phyloP scores from a whole-genome alignment of 2,797 vertebrate genomes.

The Knipowitschia caucasica region DNA sequence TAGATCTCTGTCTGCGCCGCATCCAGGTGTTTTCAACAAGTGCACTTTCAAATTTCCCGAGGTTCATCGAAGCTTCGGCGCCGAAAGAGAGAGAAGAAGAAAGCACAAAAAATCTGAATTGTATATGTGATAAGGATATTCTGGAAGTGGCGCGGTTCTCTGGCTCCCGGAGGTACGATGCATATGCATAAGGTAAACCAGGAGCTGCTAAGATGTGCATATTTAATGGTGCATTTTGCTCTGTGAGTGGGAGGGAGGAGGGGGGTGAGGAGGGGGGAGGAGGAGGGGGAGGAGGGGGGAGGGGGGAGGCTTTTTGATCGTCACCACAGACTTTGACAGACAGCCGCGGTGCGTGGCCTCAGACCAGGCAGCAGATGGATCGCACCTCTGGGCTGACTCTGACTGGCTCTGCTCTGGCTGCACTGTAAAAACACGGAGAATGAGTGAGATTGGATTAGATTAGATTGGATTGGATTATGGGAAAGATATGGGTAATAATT shows the following conservation, averaged over 20 bases:
- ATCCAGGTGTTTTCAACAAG: slow-evolving; percentile 73
- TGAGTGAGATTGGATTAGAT: too few species aligned
- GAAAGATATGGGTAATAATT: too few species aligned
- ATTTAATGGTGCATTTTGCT: slow-evolving; percentile 79
- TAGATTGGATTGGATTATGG: too few species aligned
- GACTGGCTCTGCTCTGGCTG: slow-evolving; percentile 38
- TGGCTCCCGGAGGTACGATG: slow-evolving; percentile 73
- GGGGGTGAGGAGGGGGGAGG: slow-evolving; percentile 35
- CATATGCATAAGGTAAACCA: slow-evolving; percentile 78
- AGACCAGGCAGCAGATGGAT: slow-evolving; percentile 68
- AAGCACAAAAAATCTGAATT: slow-evolving; percentile 66
- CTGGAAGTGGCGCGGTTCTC: slow-evolving; percentile 64
- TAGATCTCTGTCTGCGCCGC: slow-evolving; percentile 55
- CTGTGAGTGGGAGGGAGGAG: slow-evolving; percentile 70
- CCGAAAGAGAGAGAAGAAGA: slow-evolving; percentile 24
- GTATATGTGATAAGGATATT: slow-evolving; percentile 67
- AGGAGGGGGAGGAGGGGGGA: slow-evolving; percentile 52
- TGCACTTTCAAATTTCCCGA: slow-evolving; percentile 62
- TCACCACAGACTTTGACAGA: slow-evolving; percentile 67
- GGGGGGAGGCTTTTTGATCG: slow-evolving; percentile 65
- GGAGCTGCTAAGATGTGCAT: slow-evolving; percentile 74
- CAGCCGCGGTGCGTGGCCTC: slow-evolving; percentile 49
- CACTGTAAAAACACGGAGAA: too few species aligned
- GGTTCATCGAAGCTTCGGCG: slow-evolving; percentile 56
- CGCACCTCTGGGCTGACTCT: slow-evolving; percentile 66